phyloP scores from a whole-genome alignment of 2,797 vertebrate genomes.

The Macropus fuliginosus region DNA sequence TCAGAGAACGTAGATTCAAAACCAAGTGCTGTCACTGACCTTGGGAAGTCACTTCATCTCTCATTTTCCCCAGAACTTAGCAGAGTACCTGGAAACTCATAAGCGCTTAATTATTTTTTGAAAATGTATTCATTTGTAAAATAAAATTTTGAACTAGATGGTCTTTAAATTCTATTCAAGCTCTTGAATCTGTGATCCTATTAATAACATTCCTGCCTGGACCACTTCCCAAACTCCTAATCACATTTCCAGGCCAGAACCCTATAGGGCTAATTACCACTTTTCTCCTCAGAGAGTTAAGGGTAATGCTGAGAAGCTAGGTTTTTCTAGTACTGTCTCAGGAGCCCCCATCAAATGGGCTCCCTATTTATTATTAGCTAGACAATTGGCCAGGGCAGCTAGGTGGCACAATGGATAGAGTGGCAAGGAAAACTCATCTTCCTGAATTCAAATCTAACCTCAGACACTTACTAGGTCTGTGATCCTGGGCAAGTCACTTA shows the following conservation, averaged over 20 bases:
- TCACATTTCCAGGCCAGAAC: neutral
- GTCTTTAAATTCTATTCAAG: neutral
- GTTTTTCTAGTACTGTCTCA: neutral
- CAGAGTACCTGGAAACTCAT: neutral
- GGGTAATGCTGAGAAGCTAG: neutral
- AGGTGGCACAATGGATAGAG: neutral
- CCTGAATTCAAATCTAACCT: neutral
- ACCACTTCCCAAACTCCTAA: neutral
- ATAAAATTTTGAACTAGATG: neutral
- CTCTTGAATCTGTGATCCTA: neutral
- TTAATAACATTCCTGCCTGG: neutral
- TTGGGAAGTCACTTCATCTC: neutral
- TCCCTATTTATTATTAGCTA: neutral
- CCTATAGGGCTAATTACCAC: neutral
- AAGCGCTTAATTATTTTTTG: neutral
- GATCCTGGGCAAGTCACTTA: neutral
- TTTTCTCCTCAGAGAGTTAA: neutral
- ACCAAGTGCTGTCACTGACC: neutral
- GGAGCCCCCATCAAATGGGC: neutral
- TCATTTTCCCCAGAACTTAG: neutral
- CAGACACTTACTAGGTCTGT: neutral
- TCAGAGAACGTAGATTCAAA: neutral
- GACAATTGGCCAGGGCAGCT: neutral
- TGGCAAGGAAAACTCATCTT: neutral
- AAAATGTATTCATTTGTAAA: neutral